Evolutionary conservation across 2,797 vertebrate species (phyloP), one percentile per base, ranked within the genome.

Genomic region (Acanthurus tractus): DNA sequence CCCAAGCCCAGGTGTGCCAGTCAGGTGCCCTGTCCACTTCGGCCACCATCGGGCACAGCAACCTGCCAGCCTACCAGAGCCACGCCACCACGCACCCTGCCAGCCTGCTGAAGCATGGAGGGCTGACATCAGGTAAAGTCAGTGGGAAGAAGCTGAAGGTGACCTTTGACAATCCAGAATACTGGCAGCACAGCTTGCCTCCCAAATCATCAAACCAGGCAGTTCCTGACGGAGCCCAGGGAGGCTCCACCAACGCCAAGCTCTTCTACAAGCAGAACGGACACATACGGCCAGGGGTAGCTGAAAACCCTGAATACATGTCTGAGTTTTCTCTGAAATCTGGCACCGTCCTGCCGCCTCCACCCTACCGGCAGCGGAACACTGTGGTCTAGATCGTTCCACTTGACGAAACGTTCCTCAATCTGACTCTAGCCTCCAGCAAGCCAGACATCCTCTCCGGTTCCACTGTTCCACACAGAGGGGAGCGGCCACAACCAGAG

Each of bases 161-260:
- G 90, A 97, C 97, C 72, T 99, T 99, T 89, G 97, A 99, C 95
- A 99, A 99, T 96, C 98, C 98, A 18, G 97, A 99, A 85, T 99
- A 99, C 94, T 99, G 97, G 97, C 97, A 98, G 89, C 97, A 99
- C 95, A 99, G 97, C 93, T 94, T 98, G 93, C 97, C 97, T 0
- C 96, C 96, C 1, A 96, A 96, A 70, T 93, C 97, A 54, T 95
- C 96, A 69, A 95, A 91, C 84, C 94, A 96, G 49, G 93, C 93
- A 55, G 81, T 54, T 18, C 86, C 74, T 1, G 97, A 98, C 76
- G 97, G 96, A 69, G 93, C 96, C 81, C 96, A 97, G 85, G 97
- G 96, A 79, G 97, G 97, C 85, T 88, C 93, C 65, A 74, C 89
- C 76, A 97, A 96, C 81, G 95, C 96, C 94, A 98, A 97, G 92